A percentile compares a stretch with the other conserved stretches of the same genome.
Evolutionary conservation across 2,888 invertebrate species (phyloP).

Genomic region (Acrobasis consociella): DNA sequence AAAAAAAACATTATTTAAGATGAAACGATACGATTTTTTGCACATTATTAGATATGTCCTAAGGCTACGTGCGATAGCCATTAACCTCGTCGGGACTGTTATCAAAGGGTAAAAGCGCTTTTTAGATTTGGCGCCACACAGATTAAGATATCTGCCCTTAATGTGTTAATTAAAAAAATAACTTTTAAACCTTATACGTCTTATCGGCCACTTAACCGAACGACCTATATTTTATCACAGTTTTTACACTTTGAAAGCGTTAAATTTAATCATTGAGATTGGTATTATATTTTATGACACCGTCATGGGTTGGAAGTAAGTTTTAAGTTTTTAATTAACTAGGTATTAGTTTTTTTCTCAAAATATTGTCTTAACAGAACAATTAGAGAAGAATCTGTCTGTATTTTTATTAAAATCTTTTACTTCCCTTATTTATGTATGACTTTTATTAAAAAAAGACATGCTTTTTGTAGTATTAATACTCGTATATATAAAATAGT

Average conservation of each 20-base stretch:
- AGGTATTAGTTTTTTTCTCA: too few relatives aligned
- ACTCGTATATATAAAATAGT: too few relatives aligned
- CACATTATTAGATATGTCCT: conserved; percentile 64
- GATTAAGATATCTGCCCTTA: conserved; percentile 78
- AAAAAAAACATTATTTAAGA: conserved; percentile 60
- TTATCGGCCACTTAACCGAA: conserved; percentile 76
- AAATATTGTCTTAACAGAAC: too few relatives aligned
- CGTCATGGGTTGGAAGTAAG: not conserved
- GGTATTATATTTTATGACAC: conserved; percentile 36
- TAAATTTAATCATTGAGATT: conserved; percentile 57
- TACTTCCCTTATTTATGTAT: too few relatives aligned
- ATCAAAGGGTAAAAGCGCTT: conserved; percentile 69
- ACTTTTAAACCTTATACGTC: conserved; percentile 58
- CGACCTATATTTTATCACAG: conserved; percentile 65
- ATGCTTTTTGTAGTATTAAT: too few relatives aligned
- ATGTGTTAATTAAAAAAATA: conserved; percentile 80
- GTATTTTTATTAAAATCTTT: too few relatives aligned
- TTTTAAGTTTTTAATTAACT: too few relatives aligned
- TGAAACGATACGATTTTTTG: conserved; percentile 66
- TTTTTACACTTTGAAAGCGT: conserved; percentile 70
- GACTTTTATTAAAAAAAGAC: too few relatives aligned
- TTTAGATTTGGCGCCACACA: conserved; percentile 77
- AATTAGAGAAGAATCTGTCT: too few relatives aligned
- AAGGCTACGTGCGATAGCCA: conserved; percentile 67
- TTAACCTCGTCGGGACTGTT: conserved; percentile 66